phyloP scores from a whole-genome alignment of 2,113 vertebrate species.

The Argyrosomus japonicus region DNA sequence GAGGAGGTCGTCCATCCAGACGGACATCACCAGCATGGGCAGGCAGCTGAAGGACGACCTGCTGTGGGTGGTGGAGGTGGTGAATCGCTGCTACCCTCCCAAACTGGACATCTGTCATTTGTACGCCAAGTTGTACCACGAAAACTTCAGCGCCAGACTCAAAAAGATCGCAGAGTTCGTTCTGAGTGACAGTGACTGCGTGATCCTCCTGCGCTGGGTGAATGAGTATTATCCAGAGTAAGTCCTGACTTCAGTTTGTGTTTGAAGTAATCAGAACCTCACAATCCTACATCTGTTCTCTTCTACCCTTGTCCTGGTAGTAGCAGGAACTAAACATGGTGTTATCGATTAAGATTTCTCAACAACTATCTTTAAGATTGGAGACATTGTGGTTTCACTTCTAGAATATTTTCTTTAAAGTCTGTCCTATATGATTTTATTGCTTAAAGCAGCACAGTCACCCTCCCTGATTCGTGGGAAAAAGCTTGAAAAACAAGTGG shows the following conservation, averaged over 20 bases:
- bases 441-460: background rate
- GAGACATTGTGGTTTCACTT: background rate
- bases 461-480: background rate
- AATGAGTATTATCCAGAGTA: conserved; percentile 85
- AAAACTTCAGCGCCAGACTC: conserved; percentile 79
- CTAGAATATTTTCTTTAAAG: background rate
- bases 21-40: conserved; percentile 82
- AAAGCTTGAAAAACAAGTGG: too few relatives aligned
- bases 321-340: background rate
- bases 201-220: conserved; percentile 88
- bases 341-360: too few relatives aligned
- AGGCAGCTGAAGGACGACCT: conserved; percentile 88
- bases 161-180: conserved; percentile 79
- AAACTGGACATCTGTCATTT: conserved; percentile 85
- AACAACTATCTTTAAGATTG: too few relatives aligned
- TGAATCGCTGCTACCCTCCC: conserved; percentile 87
- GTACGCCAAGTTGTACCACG: conserved; percentile 88
- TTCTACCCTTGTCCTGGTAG: background rate
- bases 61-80: conserved; percentile 78
- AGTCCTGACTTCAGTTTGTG: conserved; percentile 13
- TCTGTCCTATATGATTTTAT: background rate
- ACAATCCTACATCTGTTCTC: background rate
- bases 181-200: conserved; percentile 84
- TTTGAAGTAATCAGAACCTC: background rate
- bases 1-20: conserved; percentile 72